These are phyloP conservation scores for Strigops habroptila DNA, from an alignment of 2,113 vertebrate genomes.

Conservation along the genomic window DNA sequence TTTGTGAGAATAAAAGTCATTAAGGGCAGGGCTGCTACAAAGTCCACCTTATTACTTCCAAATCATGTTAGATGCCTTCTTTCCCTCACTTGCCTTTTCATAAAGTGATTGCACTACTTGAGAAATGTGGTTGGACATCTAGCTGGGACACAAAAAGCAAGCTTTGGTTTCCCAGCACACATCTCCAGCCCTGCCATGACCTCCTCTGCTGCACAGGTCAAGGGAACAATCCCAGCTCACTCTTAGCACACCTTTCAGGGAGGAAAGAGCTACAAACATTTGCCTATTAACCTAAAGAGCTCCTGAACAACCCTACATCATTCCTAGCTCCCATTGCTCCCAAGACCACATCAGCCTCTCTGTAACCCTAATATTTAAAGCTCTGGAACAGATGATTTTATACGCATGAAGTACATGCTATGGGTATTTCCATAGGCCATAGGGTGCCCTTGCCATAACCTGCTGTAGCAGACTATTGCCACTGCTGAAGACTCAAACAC, in stretches of 20 bases:
- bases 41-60: conserved; percentile 9
- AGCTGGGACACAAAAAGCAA: neutral
- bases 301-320: neutral
- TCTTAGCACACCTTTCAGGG: neutral
- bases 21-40: neutral
- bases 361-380: neutral
- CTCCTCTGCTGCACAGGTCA: neutral
- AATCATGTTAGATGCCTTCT: neutral
- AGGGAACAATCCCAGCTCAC: neutral
- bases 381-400: neutral
- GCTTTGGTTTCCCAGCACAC: neutral
- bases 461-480: neutral
- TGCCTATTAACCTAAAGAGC: neutral
- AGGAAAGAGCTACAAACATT: neutral
- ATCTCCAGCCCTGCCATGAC: neutral
- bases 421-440: fast-evolving
- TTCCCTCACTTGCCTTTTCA: neutral
- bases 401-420: fast-evolving
- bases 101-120: neutral
- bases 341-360: neutral
- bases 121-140: neutral
- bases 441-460: neutral
- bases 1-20: conserved; percentile 2
- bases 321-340: neutral
- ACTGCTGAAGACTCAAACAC: neutral